Evolutionary conservation across 2,797 vertebrate species (phyloP).

Genomic region (Hafferia zeledoni): DNA sequence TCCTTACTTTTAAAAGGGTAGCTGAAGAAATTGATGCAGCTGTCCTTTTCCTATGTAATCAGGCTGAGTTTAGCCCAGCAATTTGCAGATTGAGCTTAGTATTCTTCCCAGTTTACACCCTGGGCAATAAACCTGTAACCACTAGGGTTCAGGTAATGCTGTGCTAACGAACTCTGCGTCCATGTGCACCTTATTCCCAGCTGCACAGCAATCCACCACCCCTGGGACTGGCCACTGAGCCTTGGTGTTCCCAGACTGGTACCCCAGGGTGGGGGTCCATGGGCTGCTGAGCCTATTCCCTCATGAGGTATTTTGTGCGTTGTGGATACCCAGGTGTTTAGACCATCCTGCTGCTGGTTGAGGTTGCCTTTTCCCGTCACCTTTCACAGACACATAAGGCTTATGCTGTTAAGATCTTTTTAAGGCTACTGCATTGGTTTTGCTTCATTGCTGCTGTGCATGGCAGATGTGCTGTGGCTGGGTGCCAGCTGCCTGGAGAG

Average conservation of each 20-base stretch:
- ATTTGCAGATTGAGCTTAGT: not conserved
- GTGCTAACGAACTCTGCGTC: not conserved
- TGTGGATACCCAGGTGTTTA: not conserved
- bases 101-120: not conserved
- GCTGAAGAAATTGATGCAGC: not conserved
- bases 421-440: not conserved
- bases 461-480: not conserved
- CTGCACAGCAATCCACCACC: not conserved
- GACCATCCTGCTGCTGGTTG: rapidly evolving
- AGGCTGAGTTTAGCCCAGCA: not conserved
- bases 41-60: not conserved
- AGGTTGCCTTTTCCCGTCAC: not conserved
- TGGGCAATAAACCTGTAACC: not conserved
- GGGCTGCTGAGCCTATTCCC: not conserved
- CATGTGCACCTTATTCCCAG: not conserved
- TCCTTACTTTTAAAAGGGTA: not conserved
- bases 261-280: rapidly evolving
- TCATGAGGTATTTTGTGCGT: not conserved
- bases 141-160: rapidly evolving
- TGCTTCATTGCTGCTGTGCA: not conserved
- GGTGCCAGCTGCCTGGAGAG: not conserved
- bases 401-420: not conserved
- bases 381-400: not conserved
- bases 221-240: not conserved
- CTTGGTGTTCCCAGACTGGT: not conserved